Base-by-base conservation (phyloP, 2,113 vertebrate genomes). In the Gasterosteus aculeatus region DNA sequence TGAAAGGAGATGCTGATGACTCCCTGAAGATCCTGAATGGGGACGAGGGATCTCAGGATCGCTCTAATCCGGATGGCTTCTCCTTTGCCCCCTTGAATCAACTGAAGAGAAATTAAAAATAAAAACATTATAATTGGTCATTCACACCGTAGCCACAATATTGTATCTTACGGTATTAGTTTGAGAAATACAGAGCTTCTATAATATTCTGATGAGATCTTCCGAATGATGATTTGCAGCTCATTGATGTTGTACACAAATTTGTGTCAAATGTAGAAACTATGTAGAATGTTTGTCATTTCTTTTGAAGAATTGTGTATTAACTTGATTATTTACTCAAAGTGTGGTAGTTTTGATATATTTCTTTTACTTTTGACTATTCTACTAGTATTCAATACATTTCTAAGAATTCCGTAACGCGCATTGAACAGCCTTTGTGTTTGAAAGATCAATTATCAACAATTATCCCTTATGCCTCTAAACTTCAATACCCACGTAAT, bases 51-150 rank as follows among this genome's bases (percentile, higher is more conserved):
- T 76, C 96, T 95, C 60, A 99, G 89, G 92, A 99, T 98, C 61
- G 96, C 96, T 70, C 97, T 94, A 75, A 98, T 95, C 59, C 97
- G 95, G 78, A 99, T 95, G 69, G 97, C 97, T 77, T 99, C 97
- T 22, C 97, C 96, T 94, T 98, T 98, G 12, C 96, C 96, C 51
- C 95, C 95, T 78, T 97, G 94, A 85, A 98, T 98, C 82, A 99
- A 84, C 97, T 99, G 77, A 2, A 87, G 14, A 58, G 77, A n/a
- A 78, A 75, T 60, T 70, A 5, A 69, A 3, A 68, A 61, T 11
- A 63, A 60, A 60, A 38, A 47, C 18, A 51, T 7, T 53, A 3
- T 29, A 26, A 78, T 9, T 61, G 1, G 46, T 54, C 1, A 54
- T 71, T 57, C 33, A 59, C 10, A 35, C 0, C 2, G 49, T 64